A percentile compares a stretch with the other conserved stretches of the same genome.
Conservation (phyloP, 2,113 vertebrate species). For the Salvelinus namaycush region DNA sequence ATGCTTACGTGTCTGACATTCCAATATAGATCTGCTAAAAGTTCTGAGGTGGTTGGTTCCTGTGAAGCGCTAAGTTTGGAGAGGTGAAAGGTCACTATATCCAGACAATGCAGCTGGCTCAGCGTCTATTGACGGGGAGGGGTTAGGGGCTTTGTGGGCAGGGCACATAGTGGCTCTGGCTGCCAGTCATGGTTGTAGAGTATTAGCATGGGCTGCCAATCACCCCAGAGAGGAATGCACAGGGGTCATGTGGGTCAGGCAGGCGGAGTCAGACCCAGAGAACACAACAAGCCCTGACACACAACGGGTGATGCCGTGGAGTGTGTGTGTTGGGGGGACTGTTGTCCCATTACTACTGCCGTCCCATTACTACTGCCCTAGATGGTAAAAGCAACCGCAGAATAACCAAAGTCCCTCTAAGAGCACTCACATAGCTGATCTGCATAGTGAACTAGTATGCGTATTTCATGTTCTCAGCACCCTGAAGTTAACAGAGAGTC, state of each 20-base stretch:
- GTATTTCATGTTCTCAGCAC: constrained; percentile 1
- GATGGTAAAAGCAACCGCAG: background rate
- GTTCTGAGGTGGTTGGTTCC: constrained; percentile 68
- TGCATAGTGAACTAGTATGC: background rate
- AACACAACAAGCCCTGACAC: constrained; percentile 72
- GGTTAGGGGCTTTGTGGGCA: constrained; percentile 82
- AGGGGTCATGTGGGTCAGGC: constrained; percentile 75
- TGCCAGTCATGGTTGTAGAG: constrained; percentile 77
- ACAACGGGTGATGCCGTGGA: constrained; percentile 57
- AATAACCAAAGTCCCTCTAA: background rate
- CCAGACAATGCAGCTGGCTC: constrained; percentile 81
- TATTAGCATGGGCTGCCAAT: constrained; percentile 84
- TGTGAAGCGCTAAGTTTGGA: constrained; percentile 64
- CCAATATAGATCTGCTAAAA: constrained; percentile 70
- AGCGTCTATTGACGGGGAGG: constrained; percentile 80
- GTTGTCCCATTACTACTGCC: background rate
- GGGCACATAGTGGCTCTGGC: constrained; percentile 75
- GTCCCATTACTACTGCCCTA: background rate
- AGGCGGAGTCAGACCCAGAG: constrained; percentile 71
- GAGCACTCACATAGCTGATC: background rate
- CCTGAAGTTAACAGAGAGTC: background rate
- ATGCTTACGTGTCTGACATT: constrained; percentile 72
- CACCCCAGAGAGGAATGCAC: constrained; percentile 80
- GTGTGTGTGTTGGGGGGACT: constrained; percentile 26
- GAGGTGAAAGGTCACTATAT: constrained; percentile 78